Evolutionary conservation across 1,140 invertebrate genomes (phyloP).

Genomic region (Apolygus lucorum): DNA sequence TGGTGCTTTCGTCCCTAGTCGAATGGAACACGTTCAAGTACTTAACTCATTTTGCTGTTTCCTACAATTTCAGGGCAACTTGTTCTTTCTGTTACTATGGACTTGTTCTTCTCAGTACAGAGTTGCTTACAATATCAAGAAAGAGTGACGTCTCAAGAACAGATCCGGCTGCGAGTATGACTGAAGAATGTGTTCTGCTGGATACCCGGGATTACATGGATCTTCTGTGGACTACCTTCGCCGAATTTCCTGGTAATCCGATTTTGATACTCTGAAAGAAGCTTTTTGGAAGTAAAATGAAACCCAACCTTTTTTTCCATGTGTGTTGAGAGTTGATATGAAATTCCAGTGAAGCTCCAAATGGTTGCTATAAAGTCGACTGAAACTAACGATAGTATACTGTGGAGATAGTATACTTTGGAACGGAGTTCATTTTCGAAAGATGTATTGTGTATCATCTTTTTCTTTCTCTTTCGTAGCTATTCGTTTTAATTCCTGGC

Average conservation of each 20-base stretch:
- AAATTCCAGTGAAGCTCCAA: too few relatives aligned
- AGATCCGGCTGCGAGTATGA: conserved; percentile 51
- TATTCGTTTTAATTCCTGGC: too few relatives aligned
- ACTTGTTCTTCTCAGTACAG: conserved; percentile 88
- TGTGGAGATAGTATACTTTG: too few relatives aligned
- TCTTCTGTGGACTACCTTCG: conserved; percentile 86
- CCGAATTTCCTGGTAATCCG: conserved; percentile 89
- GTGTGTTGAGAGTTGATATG: too few relatives aligned
- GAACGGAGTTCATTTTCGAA: too few relatives aligned
- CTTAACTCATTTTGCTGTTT: not conserved
- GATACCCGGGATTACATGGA: conserved; percentile 85
- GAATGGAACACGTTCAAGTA: too few relatives aligned
- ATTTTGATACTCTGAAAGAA: too few relatives aligned
- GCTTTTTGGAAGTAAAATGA: conserved; percentile 20
- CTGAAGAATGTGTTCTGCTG: conserved; percentile 67
- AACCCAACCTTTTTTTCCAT: too few relatives aligned
- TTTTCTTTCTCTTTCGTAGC: too few relatives aligned
- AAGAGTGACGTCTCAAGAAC: conserved; percentile 31
- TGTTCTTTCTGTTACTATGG: conserved; percentile 96
- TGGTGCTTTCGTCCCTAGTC: too few relatives aligned
- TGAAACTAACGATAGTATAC: too few relatives aligned
- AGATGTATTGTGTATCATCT: too few relatives aligned
- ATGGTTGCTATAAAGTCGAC: not conserved
- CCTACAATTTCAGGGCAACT: conserved; percentile 60
- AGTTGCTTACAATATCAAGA: conserved; percentile 67